Base-by-base conservation (phyloP, 2,888 invertebrate species). In the Embidobia sp. region DNA sequence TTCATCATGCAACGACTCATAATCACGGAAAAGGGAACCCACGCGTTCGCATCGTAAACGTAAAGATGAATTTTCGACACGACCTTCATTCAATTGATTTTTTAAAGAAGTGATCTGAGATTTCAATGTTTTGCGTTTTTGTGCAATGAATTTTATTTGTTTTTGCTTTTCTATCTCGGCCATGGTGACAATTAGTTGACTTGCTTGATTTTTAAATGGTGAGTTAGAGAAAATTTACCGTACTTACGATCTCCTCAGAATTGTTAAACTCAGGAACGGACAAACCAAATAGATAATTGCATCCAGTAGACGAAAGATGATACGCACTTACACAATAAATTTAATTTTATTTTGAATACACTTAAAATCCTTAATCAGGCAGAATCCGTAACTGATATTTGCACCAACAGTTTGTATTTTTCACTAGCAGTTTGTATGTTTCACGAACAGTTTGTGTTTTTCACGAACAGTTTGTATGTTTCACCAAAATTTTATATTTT, bases 1-100 rank as follows among this genome's bases (percentile, higher is more conserved):
- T 11, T 46, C 46, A 13, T 46, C 46, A 6, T 46, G n/a, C 8
- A 46, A 46, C 3, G 22, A 6, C 8, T 46, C 46, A 26, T 46
- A 46, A 26, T 16, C 10, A 10, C 10, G 10, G 4, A 33, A 33
- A n/a, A 33, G 10, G 10, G 8, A 4, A 8, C 10, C 4, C 4
- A 33, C 33, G 4, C 33, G 8, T 33, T 33, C 33, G 33, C 10
- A 33, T 33, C 33, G 8, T 22, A 22, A 22, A 3, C 22, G 6
- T 6, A 22, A 22, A 22, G 22, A 4, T 4, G 22, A 6, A 4
- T 3, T 22, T 4, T 22, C 22, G 3, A 33, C 8, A 8, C 8
- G 33, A 3, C 33, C 33, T 46, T 1, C 11, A 26, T 46, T 11
- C 6, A 29, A 13, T 2, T 13, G 8, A 29, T 48, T 48, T 11